These are phyloP conservation scores for Cephalotes varians DNA, from an alignment of 2,888 invertebrate species.

Conservation along the genomic window DNA sequence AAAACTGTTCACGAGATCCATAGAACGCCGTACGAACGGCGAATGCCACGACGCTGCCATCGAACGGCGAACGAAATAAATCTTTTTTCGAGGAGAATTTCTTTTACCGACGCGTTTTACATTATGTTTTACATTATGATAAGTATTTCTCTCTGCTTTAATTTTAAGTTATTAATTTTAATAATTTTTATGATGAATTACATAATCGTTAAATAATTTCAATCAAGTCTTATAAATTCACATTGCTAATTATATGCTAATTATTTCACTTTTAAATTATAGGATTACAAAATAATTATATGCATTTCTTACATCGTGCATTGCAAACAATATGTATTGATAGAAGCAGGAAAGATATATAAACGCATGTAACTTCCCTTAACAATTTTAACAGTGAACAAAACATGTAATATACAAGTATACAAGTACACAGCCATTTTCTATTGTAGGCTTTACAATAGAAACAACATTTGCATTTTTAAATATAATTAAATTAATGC, in stretches of 20 bases:
- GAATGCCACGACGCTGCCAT: background rate
- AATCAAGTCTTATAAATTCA: background rate
- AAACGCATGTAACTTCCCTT: background rate
- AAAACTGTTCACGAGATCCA: background rate
- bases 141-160: background rate
- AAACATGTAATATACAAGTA: conserved; percentile 17
- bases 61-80: background rate
- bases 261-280: background rate
- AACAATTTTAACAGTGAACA: conserved; percentile 25
- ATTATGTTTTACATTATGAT: background rate
- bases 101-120: background rate
- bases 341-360: background rate
- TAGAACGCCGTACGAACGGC: background rate
- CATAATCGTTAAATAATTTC: background rate
- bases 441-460: background rate
- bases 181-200: background rate
- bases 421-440: conserved; percentile 44
- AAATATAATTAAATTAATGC: background rate
- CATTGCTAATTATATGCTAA: too few species aligned
- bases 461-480: background rate
- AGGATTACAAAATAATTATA: background rate
- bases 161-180: background rate
- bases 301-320: background rate
- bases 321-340: background rate
- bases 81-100: background rate